Evolutionary conservation across 2,888 invertebrate species (phyloP).

Genomic region (Poecilus cupreus): DNA sequence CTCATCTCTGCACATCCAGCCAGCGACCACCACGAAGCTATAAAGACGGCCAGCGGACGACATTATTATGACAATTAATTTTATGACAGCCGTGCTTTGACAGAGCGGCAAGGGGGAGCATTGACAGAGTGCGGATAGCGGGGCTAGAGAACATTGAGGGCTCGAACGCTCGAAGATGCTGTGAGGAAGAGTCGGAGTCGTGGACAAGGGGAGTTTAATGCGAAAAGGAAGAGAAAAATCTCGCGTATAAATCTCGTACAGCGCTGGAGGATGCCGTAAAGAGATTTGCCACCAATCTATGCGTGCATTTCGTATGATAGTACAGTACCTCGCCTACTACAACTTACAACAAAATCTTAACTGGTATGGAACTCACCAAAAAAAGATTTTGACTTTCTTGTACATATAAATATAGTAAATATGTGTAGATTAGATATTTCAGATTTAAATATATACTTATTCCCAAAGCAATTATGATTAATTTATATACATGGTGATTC

Average conservation of each 20-base stretch:
- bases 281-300: too few relatives aligned
- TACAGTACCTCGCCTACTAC: too few relatives aligned
- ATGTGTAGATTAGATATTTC: too few relatives aligned
- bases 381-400: too few relatives aligned
- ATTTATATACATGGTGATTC: too few relatives aligned
- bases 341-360: too few relatives aligned
- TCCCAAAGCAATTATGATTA: too few relatives aligned
- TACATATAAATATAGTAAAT: too few relatives aligned
- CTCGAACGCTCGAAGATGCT: neutral
- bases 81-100: slow-evolving; percentile 45
- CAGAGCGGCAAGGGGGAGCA: slow-evolving; percentile 14
- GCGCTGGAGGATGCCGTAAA: neutral
- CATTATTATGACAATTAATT: slow-evolving; percentile 55
- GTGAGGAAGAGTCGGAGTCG: neutral
- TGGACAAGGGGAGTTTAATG: slow-evolving; percentile 41
- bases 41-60: slow-evolving; percentile 35
- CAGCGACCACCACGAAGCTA: neutral
- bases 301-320: too few relatives aligned
- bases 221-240: slow-evolving; percentile 50
- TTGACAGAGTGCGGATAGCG: slow-evolving; percentile 12
- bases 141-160: too few relatives aligned
- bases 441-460: too few relatives aligned
- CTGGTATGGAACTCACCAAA: too few relatives aligned
- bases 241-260: slow-evolving; percentile 19
- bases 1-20: neutral